Evolutionary conservation across 2,888 invertebrate species (phyloP), one percentile per base, ranked within the genome.

Genomic region (Rhaphigaster nebulosa): DNA sequence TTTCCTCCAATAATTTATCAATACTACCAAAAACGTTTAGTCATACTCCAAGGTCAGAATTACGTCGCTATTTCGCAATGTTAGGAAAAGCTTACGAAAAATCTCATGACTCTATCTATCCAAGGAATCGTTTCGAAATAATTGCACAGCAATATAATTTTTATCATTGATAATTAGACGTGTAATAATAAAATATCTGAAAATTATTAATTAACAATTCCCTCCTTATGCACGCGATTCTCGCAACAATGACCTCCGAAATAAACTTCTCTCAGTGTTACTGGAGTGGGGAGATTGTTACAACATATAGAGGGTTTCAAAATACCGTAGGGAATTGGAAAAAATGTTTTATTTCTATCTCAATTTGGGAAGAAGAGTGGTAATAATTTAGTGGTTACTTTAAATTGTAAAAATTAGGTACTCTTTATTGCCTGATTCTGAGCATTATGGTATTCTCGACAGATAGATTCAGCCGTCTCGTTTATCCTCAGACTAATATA

Each of bases 211-310:
- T 70, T 70, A 76, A 76, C 70, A 15, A 38, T 23, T 76, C 23
- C 20, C 70, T 34, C 23, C 38, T 76, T 10, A 76, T 23, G n/a
- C 38, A 76, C 70, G 70, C 70, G 2, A 76, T 76, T 34, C 38
- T 76, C 34, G 6, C 38, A 76, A 76, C 70, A 76, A 76, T 76
- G 70, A 76, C 18, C 70, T 70, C 70, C 70, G 34, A 34, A 70
- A 70, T 18, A 34, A 18, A 34, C 70, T 76, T 76, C 70, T 18
- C 65, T 23, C 29, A 38, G 6, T 76, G 70, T 38, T 15, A 20
- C 20, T 38, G 10, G 38, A 76, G 70, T 65, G 5, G 65, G 29
- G 34, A 15, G 15, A 4, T 29, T 18, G 5, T 1, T 18, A 34
- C 15, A 0, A 4, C 23, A 18, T 20, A 20, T 20, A 15, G 29